phyloP scores from a whole-genome alignment of 2,888 invertebrate species.

The Hirtodrosophila duncani region DNA sequence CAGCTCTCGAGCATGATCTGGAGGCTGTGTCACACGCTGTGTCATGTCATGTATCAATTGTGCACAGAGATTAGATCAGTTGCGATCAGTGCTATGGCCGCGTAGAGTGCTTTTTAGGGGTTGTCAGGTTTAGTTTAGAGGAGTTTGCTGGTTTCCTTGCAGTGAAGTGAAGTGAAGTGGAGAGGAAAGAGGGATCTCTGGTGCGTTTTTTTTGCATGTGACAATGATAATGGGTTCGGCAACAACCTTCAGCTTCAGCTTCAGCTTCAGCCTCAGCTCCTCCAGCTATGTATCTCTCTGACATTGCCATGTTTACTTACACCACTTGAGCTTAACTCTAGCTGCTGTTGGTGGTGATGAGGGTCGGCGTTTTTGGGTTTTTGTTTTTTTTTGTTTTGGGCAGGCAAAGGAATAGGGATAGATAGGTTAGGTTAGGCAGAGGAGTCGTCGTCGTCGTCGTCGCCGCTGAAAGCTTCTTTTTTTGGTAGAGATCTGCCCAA shows the following conservation, averaged over 20 bases:
- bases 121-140: no score
- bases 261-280: not conserved
- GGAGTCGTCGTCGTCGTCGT: no score
- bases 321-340: conserved; percentile 66
- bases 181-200: not conserved
- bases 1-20: no score
- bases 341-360: conserved; percentile 42
- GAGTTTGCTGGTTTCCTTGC: no score
- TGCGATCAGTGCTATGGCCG: no score
- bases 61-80: no score
- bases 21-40: no score
- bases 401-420: no score
- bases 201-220: conserved; percentile 15
- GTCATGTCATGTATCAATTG: no score
- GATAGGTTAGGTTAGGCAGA: no score
- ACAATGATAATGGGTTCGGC: conserved; percentile 29
- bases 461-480: no score
- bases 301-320: conserved; percentile 57
- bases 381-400: conserved; percentile 3
- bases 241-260: conserved; percentile 1
- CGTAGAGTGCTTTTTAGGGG: no score
- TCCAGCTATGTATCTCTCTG: not conserved
- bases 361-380: conserved; percentile 41
- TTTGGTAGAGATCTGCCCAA: conserved; percentile 67
- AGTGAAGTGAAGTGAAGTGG: not conserved